Base-by-base conservation (phyloP, 2,888 invertebrate genomes). In the Amphipoea oculea region DNA sequence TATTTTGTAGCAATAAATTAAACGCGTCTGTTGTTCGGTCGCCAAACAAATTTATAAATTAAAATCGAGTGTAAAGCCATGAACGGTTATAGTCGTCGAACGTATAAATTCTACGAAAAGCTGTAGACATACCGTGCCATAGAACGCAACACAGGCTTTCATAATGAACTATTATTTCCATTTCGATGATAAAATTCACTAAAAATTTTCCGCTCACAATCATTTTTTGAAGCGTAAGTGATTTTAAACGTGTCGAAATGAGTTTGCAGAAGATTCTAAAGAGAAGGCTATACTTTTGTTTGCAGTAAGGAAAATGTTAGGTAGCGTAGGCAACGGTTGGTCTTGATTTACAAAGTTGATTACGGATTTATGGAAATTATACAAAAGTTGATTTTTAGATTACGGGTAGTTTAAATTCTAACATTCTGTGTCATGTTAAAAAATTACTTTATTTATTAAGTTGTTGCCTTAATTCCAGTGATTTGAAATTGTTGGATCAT, bases 41-140 rank as follows among this genome's bases (percentile, higher is more conserved):
- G 87, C 83, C 81, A 85, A 88, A 89, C 84, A 89, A 89, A 89
- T 90, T 91, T 86, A 90, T 91, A 88, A 87, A 89, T 89, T 90
- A 88, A 89, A 89, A 89, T 87, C 80, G 85, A 86, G 69, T 85
- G 73, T 84, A 82, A 83, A 84, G 76, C 69, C 81, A 80, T 78
- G 79, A 83, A 74, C 73, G 65, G 82, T 29, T 29, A 29, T 68
- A 83, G 84, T 81, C 83, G 79, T 63, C 67, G 72, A 74, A 65
- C 63, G 67, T 77, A 87, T 87, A 86, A 82, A 89, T 86, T 86
- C 62, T 76, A 79, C 70, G 70, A 68, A 79, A 82, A 81, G 45
- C 68, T 76, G 75, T 71, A 82, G 29, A 82, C 54, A 82, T 17
- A 79, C 60, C 66, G 65, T 77, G 66, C 57, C 29, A 74, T 77